Evolutionary conservation across 2,113 vertebrate species (phyloP), one percentile per base, ranked within the genome.

Genomic region (Phalacrocorax pelagicus): DNA sequence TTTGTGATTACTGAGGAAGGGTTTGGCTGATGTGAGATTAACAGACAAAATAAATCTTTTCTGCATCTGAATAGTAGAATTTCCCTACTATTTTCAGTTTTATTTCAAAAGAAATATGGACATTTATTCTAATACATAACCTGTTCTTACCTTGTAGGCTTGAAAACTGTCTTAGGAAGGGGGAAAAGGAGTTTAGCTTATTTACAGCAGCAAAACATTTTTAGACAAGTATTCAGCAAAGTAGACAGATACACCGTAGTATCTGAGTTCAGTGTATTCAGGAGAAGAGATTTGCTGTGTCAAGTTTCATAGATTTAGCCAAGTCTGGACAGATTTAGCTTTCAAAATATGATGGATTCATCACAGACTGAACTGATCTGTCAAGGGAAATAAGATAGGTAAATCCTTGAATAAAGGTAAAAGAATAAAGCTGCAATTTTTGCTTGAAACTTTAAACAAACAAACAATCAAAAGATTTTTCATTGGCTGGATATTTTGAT

Each of bases 281-380:
- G 55, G 20, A 63, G 65, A 95, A 92, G 55, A 51, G 36, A n/a
- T 30, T 67, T 94, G 9, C 7, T 69, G 9, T 65, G 40, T 90
- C 58, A 89, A 52, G 6, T 54, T 88, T 95, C 38, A 86, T 65
- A 59, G 55, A 74, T 95, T 89, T 32, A 82, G 46, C 22, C 32
- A 55, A 66, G 24, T 78, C 26, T 71, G 72, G 34, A 72, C 88
- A 47, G 47, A 49, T 86, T 94, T 70, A 84, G 9, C 51, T 94
- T 97, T 97, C 63, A 65, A 63, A 85, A 86, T 90, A 36, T 55
- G 29, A 95, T 59, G 70, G 81, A 40, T 92, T 96, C 11, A 74
- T 90, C 57, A 72, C 18, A 86, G 72, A 29, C 58, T 81, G 55
- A 86, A 88, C 29, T 77, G 16, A 54, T 44, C 26, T 55, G n/a